Base-by-base conservation (phyloP, 2,888 invertebrate species). In the Ecliptopera silaceata region DNA sequence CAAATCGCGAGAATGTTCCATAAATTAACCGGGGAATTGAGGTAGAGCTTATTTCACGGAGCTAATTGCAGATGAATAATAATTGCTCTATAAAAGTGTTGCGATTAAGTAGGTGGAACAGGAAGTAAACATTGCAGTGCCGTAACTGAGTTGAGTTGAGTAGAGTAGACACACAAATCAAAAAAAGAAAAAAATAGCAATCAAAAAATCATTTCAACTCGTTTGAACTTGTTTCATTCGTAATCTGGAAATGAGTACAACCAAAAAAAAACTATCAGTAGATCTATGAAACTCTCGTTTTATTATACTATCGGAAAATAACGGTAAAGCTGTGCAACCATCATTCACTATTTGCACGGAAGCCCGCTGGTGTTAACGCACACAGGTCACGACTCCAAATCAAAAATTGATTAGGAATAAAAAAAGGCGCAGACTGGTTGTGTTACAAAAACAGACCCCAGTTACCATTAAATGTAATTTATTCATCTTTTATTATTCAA, bases 351-450 rank as follows among this genome's bases (percentile, higher is more conserved):
- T 76, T 74, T 72, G 79, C 77, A 72, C 82, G 82, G 83, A 82
- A 84, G 84, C 83, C 78, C 66, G 69, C 73, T 63, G 74, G 72
- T 66, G 42, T 75, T 80, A 81, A 80, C 79, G 81, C 79, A 79
- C 69, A 71, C 72, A 67, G 76, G 82, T 88, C 88, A 86, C 86
- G 86, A 88, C 75, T 83, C 80, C 82, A 85, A 87, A 88, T 86
- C 77, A 82, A 83, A 87, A 84, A 86, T 85, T 85, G 84, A 86
- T 86, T 86, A 84, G 77, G 70, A 64, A 71, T 70, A 84, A 86
- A 82, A n/a, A 84, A 82, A 79, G 6, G 70, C 73, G 68, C 72
- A 75, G 69, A 77, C 73, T 73, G 72, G 74, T 74, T 69, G 63
- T 66, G 51, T 59, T 53, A 69, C 84, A 86, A 80, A 84, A 80